A percentile compares a stretch with the other conserved stretches of the same genome.
Evolutionary conservation across 2,888 invertebrate genomes (phyloP).

Genomic region (Limnephilus rhombicus): DNA sequence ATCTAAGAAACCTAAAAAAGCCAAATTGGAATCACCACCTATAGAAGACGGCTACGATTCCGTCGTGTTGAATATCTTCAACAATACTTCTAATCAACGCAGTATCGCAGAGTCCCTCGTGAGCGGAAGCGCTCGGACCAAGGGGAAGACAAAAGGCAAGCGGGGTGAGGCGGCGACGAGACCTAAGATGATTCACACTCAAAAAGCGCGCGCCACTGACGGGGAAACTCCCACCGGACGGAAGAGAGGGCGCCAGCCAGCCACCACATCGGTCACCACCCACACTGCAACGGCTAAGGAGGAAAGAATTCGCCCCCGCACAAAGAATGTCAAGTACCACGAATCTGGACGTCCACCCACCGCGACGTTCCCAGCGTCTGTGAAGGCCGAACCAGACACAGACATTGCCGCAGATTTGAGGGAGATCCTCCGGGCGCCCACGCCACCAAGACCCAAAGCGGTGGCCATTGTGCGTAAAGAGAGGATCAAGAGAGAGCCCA

Average conservation of each 20-base stretch:
- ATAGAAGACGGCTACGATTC: conserved; percentile 32
- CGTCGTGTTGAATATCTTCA: conserved; percentile 14
- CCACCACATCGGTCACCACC: conserved; percentile 51
- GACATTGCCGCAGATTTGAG: conserved; percentile 74
- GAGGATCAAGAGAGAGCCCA: conserved; percentile 52
- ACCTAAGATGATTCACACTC: conserved; percentile 89
- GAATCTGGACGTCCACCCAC: conserved; percentile 61
- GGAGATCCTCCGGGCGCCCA: conserved; percentile 70
- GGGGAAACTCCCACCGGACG: conserved; percentile 77
- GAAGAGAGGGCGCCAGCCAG: conserved; percentile 78
- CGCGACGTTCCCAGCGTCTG: conserved; percentile 61
- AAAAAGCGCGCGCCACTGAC: conserved; percentile 78
- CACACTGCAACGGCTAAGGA: conserved; percentile 36
- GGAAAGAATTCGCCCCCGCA: conserved; percentile 77
- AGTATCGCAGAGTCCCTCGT: conserved; percentile 37
- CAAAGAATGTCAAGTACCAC: conserved; percentile 82
- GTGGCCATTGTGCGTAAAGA: conserved; percentile 50
- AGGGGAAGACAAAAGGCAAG: conserved; percentile 67
- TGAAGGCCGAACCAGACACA: conserved; percentile 71
- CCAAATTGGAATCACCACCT: conserved; percentile 38
- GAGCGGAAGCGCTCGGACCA: conserved; percentile 67
- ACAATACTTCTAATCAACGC: conserved; percentile 14
- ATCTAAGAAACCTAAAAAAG: conserved; percentile 48
- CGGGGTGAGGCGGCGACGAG: conserved; percentile 74
- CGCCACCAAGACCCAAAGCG: conserved; percentile 65